Conservation (phyloP, 2,888 invertebrate species). For the Erebia aethiops region DNA sequence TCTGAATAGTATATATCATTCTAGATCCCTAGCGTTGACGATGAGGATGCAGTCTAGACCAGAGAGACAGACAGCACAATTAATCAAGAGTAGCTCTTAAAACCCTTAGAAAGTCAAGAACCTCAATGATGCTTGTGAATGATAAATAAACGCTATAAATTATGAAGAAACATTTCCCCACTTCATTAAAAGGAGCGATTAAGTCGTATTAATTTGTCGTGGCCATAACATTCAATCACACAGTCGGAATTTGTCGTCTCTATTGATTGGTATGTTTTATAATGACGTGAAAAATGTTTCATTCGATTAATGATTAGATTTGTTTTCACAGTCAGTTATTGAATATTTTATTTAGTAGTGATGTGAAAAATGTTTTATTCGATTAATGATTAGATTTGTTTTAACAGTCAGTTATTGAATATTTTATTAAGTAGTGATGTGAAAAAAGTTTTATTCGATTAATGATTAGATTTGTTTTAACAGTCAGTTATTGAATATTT, state of each 20-base stretch:
- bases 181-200: conserved; percentile 33
- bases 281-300: conserved; percentile 3
- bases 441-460: too few species aligned
- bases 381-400: too few species aligned
- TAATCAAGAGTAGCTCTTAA: background rate
- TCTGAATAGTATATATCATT: too few species aligned
- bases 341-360: background rate
- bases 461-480: too few species aligned
- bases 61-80: too few species aligned
- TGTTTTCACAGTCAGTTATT: background rate
- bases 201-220: conserved; percentile 43
- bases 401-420: background rate
- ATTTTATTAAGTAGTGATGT: too few species aligned
- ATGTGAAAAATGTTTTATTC: background rate
- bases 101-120: conserved; percentile 27
- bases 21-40: too few species aligned
- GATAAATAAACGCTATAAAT: conserved; percentile 35
- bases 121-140: conserved; percentile 26
- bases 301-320: conserved; percentile 23
- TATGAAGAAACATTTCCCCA: conserved; percentile 34
- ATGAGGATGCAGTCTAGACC: too few species aligned
- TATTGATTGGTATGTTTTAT: conserved; percentile 22
- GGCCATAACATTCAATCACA: conserved; percentile 37
- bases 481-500: too few species aligned
- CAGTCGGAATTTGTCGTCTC: conserved; percentile 26